Base-by-base conservation (phyloP, 2,888 invertebrate species). In the Protodeltote pygarga region DNA sequence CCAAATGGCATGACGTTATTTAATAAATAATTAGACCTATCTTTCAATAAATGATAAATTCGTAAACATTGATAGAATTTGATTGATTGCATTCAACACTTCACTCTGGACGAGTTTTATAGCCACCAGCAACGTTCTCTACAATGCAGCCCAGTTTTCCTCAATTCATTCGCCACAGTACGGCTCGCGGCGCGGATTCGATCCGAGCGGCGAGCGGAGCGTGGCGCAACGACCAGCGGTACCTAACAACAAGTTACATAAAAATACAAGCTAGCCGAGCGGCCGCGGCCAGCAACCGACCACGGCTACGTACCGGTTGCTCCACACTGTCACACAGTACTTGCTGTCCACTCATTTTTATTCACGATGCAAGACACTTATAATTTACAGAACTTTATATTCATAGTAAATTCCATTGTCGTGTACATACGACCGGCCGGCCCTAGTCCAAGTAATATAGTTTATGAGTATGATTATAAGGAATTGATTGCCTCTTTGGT, bases 201-300 rank as follows among this genome's bases (percentile, higher is more conserved):
- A 57, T 48, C 53, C 65, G 57, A 66, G 60, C 66, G 53, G 55
- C 48, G 57, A 62, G 46, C 73, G 71, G 55, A 61, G 29, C 73
- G 71, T 84, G 85, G 80, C 83, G 86, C 81, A 84, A 83, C 77
- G 34, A 33, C 62, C 39, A 50, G 28, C 27, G 55, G 54, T 69
- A 59, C 64, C 72, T 58, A 63, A 74, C 69, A 79, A 79, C 82
- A 63, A 79, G 86, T 87, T 87, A 87, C 83, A 87, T 88, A 88
- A 88, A 88, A 86, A 83, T 85, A 83, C 83, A 75, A 82, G 77
- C 73, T 73, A 53, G 63, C 69, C 62, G 64, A 39, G 33, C 28
- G 48, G 45, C 49, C 50, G 34, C 39, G 27, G 16, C 16, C 15
- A 47, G 53, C 45, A 20, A 14, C 50, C 39, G 25, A 66, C 71